Base-by-base conservation (phyloP, 2,113 vertebrate species). In the Cephalopholis sonnerati region DNA sequence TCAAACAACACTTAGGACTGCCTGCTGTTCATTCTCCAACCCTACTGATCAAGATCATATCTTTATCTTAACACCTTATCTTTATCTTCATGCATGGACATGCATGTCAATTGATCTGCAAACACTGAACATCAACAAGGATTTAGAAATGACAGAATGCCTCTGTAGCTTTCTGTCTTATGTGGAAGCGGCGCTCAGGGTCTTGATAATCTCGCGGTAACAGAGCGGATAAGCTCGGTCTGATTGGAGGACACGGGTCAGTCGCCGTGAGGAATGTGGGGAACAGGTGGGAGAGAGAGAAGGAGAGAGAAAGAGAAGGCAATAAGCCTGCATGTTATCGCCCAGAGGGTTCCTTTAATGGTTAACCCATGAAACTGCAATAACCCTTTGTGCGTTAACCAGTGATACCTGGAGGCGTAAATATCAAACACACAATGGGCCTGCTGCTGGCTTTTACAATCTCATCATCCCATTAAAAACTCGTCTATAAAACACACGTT, bases 231-330 rank as follows among this genome's bases (percentile, higher is more conserved):
- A 55, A 83, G 58, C 54, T 39, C 50, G 7, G 39, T 48, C 32
- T 59, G 85, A 88, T 80, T 85, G 81, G 79, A 82, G 44, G 80
- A 88, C 78, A 90, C 32, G 81, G 91, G 84, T 91, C 90, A 90
- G 82, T 89, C 82, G 20, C 51, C 44, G 54, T 0, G 18, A 92
- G 89, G 92, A 93, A 93, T 93, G 90, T 74, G 69, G 29, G n/a
- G 64, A 79, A 83, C 81, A 92, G 88, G 87, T 87, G 75, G 85
- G 70, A 74, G 39, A 57, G 53, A 50, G 61, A 51, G 16, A 24
- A 17, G 22, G 54, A 61, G 29, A 11, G 39, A 71, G 44, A 75
- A 27, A 46, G 36, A 51, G 74, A 55, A 9, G 41, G 76, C 48
- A 82, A 74, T 44, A 62, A 27, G 62, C 51, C 44, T 77, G 71